Conservation (phyloP, 2,888 invertebrate species). For the Oligia fasciuncula region DNA sequence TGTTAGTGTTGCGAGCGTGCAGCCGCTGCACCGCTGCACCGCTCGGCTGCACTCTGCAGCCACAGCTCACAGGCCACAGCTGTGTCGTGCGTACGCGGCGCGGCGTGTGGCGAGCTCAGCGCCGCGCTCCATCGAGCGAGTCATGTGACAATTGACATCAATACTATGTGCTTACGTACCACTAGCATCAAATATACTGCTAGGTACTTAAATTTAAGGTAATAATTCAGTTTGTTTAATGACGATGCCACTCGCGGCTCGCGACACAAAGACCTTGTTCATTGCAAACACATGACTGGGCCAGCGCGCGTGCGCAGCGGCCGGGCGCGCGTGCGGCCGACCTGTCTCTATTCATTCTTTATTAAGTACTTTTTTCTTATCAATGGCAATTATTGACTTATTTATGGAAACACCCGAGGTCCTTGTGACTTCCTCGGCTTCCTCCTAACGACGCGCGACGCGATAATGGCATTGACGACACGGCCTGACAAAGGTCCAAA, state of each 20-base stretch:
- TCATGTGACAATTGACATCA: conserved; percentile 40
- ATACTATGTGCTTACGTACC: conserved; percentile 23
- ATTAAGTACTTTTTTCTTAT: conserved; percentile 16
- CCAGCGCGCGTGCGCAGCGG: not conserved
- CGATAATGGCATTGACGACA: not conserved
- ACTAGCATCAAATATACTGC: conserved; percentile 38
- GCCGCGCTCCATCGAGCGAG: not conserved
- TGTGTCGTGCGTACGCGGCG: not conserved
- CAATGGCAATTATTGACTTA: not conserved
- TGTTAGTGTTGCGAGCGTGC: not conserved
- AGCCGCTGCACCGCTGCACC: too few species aligned
- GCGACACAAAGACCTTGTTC: conserved; percentile 43
- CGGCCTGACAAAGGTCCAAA: not conserved
- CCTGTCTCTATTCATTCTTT: not conserved
- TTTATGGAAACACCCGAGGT: conserved; percentile 1
- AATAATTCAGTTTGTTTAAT: conserved; percentile 45
- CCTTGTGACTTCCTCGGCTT: not conserved
- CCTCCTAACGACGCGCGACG: not conserved
- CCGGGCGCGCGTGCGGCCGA: conserved; percentile 3
- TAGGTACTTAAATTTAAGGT: conserved; percentile 40
- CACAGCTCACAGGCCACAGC: not conserved
- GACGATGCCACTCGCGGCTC: conserved; percentile 12
- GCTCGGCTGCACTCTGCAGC: too few species aligned
- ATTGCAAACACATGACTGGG: conserved; percentile 40
- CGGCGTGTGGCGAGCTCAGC: not conserved